These are phyloP conservation scores for Numenius arquata DNA, from an alignment of 2,113 vertebrate species.

Conservation along the genomic window DNA sequence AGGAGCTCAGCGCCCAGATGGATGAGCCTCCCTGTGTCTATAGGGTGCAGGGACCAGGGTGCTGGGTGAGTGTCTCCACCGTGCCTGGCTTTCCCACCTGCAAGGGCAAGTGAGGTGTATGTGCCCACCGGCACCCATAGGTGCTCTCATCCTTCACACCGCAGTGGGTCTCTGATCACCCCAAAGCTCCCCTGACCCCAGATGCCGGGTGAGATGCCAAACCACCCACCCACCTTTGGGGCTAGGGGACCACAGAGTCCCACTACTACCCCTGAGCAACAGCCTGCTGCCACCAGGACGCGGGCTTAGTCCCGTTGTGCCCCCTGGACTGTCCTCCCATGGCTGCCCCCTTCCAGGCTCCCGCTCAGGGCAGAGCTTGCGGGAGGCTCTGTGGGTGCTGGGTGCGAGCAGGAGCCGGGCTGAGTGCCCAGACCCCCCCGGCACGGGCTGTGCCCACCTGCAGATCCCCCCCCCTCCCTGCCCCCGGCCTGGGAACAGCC, in stretches of 20 bases:
- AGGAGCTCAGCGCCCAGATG: neutral
- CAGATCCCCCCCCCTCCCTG: neutral
- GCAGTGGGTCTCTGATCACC: accelerated
- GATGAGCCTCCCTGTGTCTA: neutral
- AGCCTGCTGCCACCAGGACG: accelerated
- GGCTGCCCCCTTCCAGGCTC: neutral
- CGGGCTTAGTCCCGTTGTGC: accelerated
- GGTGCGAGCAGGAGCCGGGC: neutral
- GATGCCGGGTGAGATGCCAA: neutral
- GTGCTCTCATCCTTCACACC: neutral
- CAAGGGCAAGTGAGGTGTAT: accelerated
- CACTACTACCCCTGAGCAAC: accelerated
- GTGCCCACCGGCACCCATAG: accelerated
- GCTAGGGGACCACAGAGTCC: accelerated
- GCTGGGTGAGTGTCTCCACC: neutral
- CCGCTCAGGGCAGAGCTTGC: neutral
- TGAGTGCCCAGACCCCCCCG: neutral
- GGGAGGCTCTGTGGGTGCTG: neutral
- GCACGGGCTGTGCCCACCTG: neutral
- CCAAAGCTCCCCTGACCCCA: neutral
- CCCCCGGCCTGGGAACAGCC: neutral
- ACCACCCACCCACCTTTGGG: accelerated
- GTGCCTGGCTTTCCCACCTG: accelerated
- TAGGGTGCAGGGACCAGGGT: neutral
- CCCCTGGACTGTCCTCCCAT: neutral